A percentile compares a stretch with the other conserved stretches of the same genome.
These are phyloP conservation scores for Hypotaenidia philippensis DNA, from an alignment of 2,797 vertebrate species.

Conservation along the genomic window DNA sequence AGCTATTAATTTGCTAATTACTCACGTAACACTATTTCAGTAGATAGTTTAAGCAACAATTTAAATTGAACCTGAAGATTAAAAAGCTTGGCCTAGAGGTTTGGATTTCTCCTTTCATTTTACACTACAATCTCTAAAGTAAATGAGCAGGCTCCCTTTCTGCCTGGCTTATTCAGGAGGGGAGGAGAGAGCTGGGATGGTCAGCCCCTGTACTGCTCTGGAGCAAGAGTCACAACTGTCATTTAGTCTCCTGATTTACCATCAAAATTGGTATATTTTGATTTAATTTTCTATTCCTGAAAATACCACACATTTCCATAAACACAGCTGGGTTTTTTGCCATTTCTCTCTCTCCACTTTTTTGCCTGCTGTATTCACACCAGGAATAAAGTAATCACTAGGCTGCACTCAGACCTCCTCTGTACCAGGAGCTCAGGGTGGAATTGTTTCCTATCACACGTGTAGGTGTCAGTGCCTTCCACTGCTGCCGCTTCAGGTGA, in stretches of 20 bases:
- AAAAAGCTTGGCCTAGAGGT: neutral
- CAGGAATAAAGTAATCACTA: neutral
- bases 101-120: neutral
- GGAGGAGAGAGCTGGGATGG: neutral
- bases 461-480: neutral
- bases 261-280: neutral
- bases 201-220: neutral
- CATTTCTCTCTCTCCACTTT: neutral
- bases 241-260: neutral
- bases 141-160: neutral
- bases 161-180: neutral
- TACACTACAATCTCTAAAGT: neutral
- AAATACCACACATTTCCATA: neutral
- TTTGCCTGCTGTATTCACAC: neutral
- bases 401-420: neutral
- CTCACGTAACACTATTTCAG: neutral
- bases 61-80: constrained; percentile 25
- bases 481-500: neutral
- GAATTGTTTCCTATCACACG: accelerated
- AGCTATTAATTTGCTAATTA: constrained; percentile 58
- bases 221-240: neutral
- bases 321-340: neutral
- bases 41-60: neutral
- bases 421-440: neutral
- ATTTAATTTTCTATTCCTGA: neutral